A percentile compares a stretch with the other conserved stretches of the same genome.
These are phyloP conservation scores for Cisticola juncidis DNA, from an alignment of 2,113 vertebrate genomes.

Conservation along the genomic window DNA sequence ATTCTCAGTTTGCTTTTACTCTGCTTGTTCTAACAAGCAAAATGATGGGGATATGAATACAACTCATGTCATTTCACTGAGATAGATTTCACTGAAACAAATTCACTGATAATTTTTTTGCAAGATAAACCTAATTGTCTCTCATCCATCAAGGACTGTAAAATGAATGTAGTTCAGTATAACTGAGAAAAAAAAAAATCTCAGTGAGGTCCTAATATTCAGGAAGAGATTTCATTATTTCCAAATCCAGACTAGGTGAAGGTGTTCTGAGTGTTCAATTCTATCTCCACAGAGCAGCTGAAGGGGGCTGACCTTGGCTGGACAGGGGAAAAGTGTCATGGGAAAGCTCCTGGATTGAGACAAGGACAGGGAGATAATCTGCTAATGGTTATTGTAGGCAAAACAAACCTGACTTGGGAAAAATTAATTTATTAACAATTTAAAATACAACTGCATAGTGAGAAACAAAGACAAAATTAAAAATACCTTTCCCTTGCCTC, in stretches of 20 bases:
- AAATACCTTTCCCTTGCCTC: not conserved
- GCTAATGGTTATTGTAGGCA: rapidly evolving
- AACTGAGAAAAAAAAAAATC: not conserved
- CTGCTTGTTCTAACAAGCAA: not conserved
- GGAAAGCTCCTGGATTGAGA: not conserved
- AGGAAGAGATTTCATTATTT: not conserved
- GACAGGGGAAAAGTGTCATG: not conserved
- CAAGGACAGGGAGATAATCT: not conserved
- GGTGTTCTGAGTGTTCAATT: not conserved
- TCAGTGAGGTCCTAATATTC: not conserved
- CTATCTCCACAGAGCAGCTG: not conserved
- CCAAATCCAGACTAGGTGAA: not conserved
- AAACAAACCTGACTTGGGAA: not conserved
- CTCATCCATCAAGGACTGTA: not conserved
- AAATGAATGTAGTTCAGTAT: not conserved
- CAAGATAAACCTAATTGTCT: not conserved
- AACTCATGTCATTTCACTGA: not conserved
- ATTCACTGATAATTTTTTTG: not conserved
- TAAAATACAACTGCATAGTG: not conserved
- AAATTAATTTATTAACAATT: not conserved
- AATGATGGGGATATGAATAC: not conserved
- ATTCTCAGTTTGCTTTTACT: not conserved
- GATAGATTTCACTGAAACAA: not conserved
- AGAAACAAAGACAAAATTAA: not conserved
- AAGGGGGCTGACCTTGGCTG: not conserved